Conservation (phyloP, 2,113 vertebrate species). For the Accipiter virgatus region DNA sequence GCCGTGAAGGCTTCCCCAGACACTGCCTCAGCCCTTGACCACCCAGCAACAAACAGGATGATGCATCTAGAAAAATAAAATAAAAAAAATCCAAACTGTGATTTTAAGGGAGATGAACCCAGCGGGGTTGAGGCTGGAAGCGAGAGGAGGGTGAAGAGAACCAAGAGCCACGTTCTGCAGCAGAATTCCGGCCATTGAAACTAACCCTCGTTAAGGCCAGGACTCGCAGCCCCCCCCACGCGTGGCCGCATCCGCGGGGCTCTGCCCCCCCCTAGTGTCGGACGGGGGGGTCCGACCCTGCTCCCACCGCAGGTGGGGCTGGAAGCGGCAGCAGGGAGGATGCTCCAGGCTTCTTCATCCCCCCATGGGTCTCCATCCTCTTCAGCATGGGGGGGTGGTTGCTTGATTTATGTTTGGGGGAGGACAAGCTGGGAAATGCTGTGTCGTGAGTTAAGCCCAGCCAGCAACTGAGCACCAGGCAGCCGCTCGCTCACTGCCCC, state of each 20-base stretch:
- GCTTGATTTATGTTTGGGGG: not conserved
- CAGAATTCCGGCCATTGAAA: no score
- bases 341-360: not conserved
- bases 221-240: not conserved
- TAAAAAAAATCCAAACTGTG: no score
- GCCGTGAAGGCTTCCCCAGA: not conserved
- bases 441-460: no score
- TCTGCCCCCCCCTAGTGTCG: not conserved
- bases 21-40: rapidly evolving
- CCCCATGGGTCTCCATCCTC: not conserved
- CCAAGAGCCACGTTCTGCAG: not conserved
- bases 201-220: no score
- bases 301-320: not conserved
- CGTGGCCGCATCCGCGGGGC: not conserved
- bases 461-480: no score
- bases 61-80: not conserved
- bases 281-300: no score
- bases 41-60: rapidly evolving
- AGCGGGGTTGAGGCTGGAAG: not conserved
- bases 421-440: not conserved
- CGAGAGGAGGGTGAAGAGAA: not conserved
- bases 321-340: not conserved
- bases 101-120: not conserved
- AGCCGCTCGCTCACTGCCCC: no score
- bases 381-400: no score